phyloP scores from a whole-genome alignment of 2,797 vertebrate species.

The Champsocephalus gunnari region DNA sequence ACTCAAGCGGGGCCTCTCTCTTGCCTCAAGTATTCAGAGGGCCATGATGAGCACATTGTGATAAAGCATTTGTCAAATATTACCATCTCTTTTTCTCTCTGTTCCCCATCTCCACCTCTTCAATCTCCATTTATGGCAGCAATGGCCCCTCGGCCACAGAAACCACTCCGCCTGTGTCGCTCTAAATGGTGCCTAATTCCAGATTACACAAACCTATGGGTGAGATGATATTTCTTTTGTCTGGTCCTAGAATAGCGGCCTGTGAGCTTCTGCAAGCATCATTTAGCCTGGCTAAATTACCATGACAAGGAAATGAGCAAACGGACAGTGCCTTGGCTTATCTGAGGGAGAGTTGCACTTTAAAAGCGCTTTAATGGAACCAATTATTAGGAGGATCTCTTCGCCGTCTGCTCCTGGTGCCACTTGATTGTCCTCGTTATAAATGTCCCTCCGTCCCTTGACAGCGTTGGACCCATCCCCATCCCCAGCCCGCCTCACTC shows the following conservation, averaged over 20 bases:
- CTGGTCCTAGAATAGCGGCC: conserved; percentile 74
- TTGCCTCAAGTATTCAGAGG: not conserved
- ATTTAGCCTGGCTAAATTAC: conserved; percentile 83
- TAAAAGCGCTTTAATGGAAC: conserved; percentile 82
- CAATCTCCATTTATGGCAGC: conserved; percentile 62
- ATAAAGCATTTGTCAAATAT: conserved; percentile 50
- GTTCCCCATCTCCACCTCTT: conserved; percentile 45
- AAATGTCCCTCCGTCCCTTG: conserved; percentile 72
- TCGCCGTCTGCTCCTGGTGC: conserved; percentile 67
- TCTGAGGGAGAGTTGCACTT: conserved; percentile 78
- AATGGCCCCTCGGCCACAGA: conserved; percentile 48
- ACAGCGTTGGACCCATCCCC: conserved; percentile 71
- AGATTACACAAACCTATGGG: conserved; percentile 78
- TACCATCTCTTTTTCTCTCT: conserved; percentile 44
- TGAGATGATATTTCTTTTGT: conserved; percentile 80
- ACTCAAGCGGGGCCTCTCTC: not conserved
- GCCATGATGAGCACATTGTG: conserved; percentile 20
- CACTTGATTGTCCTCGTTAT: conserved; percentile 80
- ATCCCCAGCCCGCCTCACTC: conserved; percentile 44
- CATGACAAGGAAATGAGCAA: conserved; percentile 79
- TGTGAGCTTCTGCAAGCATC: conserved; percentile 73
- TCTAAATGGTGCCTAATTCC: conserved; percentile 74
- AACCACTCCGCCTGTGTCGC: conserved; percentile 58
- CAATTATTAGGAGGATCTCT: conserved; percentile 81
- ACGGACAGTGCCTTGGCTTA: conserved; percentile 76